phyloP scores from a whole-genome alignment of 2,113 vertebrate genomes.

The Tetraodon nigroviridis region DNA sequence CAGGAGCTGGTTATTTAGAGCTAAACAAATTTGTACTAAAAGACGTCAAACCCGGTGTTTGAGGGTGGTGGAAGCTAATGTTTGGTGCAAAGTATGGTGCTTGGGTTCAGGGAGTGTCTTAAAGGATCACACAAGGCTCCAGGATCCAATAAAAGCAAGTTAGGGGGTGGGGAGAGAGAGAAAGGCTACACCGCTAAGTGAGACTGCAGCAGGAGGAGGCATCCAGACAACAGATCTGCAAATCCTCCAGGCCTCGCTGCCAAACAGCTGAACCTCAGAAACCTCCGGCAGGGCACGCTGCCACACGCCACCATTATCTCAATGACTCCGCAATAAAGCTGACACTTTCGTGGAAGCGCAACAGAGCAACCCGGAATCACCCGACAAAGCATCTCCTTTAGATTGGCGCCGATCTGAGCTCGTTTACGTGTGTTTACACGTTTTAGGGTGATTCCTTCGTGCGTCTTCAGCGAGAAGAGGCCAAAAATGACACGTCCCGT shows the following conservation, averaged over 20 bases:
- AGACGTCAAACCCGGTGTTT: neutral
- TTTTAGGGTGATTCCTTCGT: too few species aligned
- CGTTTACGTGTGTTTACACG: too few species aligned
- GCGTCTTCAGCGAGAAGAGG: neutral
- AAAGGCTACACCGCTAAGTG: conserved; percentile 50
- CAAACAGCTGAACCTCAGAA: conserved; percentile 59
- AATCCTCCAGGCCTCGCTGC: conserved; percentile 40
- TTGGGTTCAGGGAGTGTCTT: conserved; percentile 15
- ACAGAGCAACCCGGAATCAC: neutral
- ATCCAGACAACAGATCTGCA: conserved; percentile 65
- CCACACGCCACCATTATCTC: conserved; percentile 54
- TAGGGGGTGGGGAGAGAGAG: conserved; percentile 12
- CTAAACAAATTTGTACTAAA: too few species aligned
- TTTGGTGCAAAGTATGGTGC: conserved; percentile 13
- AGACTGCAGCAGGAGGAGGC: conserved; percentile 57
- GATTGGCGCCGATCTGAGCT: too few species aligned
- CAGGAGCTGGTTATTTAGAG: too few species aligned
- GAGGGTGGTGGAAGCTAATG: neutral
- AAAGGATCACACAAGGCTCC: conserved; percentile 23
- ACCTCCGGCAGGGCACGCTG: conserved; percentile 43
- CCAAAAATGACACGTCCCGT: conserved; percentile 18
- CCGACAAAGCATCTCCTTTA: too few species aligned
- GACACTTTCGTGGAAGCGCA: conserved; percentile 25
- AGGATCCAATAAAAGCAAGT: conserved; percentile 40
- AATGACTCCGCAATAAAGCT: conserved; percentile 32